Conservation (phyloP, 1,140 invertebrate genomes). For the Drosophila grimshawi region DNA sequence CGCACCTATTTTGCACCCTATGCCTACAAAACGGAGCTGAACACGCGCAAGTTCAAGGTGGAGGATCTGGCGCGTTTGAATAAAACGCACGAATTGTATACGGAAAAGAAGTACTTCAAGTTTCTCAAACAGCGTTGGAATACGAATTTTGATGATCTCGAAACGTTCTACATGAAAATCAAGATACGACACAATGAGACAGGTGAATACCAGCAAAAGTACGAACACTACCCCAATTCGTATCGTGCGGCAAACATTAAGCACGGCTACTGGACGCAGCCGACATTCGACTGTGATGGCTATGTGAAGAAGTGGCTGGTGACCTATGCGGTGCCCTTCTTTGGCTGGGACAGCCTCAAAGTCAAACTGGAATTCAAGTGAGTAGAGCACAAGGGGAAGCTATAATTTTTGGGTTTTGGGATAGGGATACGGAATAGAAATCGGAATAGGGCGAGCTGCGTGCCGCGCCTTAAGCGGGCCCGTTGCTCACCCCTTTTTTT, state of each 20-base stretch:
- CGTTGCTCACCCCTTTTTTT: conserved; percentile 45
- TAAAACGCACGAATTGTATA: conserved; percentile 92
- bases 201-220: conserved; percentile 92
- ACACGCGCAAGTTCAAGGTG: conserved; percentile 93
- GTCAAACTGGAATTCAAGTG: conserved; percentile 97
- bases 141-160: conserved; percentile 95
- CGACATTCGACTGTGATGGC: conserved; percentile 97
- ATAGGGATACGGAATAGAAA: background rate
- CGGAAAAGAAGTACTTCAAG: conserved; percentile 94
- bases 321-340: conserved; percentile 98
- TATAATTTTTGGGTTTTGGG: conserved; percentile 6
- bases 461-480: conserved; percentile 63
- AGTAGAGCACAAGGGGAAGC: conserved; percentile 85
- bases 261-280: conserved; percentile 96
- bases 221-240: conserved; percentile 95
- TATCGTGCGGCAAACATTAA: conserved; percentile 94
- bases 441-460: conserved; percentile 39
- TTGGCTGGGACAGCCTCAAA: conserved; percentile 97
- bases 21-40: conserved; percentile 94
- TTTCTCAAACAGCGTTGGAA: conserved; percentile 96
- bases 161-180: conserved; percentile 97
- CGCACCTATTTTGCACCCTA: conserved; percentile 96
- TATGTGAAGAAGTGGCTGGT: conserved; percentile 97
- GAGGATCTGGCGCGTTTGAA: conserved; percentile 94
- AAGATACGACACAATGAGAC: conserved; percentile 95